Conservation (phyloP, 2,113 vertebrate genomes). For the Dipodomys spectabilis region DNA sequence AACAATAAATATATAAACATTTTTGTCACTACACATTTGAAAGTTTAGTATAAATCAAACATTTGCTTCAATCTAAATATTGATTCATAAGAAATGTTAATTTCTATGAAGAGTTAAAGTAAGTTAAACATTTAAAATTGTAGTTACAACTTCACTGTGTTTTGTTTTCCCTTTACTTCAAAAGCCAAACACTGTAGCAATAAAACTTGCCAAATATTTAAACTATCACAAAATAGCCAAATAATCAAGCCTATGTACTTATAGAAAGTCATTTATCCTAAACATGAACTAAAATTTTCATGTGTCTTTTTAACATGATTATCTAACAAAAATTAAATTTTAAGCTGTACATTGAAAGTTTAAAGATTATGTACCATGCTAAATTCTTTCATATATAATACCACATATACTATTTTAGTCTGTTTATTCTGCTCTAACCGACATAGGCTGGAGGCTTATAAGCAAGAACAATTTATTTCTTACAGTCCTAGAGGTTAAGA, state of each 20-base stretch:
- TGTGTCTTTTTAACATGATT: not conserved
- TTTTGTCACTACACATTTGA: not conserved
- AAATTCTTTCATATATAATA: not conserved
- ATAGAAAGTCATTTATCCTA: not conserved
- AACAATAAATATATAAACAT: no score
- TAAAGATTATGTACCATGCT: not conserved
- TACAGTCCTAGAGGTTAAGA: no score
- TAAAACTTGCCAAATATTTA: not conserved
- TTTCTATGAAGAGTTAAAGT: not conserved
- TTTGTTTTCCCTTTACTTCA: not conserved
- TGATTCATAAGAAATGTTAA: not conserved
- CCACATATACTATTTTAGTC: not conserved
- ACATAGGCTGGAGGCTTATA: not conserved
- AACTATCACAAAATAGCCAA: constrained; percentile 1
- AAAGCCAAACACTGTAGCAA: not conserved
- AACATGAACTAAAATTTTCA: not conserved
- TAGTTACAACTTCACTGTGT: not conserved
- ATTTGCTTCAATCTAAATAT: not conserved
- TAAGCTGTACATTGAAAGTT: not conserved
- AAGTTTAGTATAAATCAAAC: no score
- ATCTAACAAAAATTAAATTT: not conserved
- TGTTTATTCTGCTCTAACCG: not conserved
- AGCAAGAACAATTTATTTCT: no score
- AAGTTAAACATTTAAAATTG: not conserved
- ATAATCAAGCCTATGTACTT: not conserved